phyloP scores from a whole-genome alignment of 1,140 invertebrate genomes.

The Epicauta chinensis region DNA sequence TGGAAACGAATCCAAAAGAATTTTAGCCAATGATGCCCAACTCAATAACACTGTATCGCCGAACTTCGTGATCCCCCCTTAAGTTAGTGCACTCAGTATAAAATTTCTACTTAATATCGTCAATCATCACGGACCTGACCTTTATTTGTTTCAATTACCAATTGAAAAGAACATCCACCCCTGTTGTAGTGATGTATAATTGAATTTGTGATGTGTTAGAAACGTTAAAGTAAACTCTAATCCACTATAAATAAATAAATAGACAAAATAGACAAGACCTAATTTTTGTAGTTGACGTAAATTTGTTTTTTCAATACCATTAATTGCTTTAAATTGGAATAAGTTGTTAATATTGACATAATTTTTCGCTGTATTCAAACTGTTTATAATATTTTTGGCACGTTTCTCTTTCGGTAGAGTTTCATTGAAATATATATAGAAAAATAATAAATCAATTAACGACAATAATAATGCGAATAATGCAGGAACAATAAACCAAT shows the following conservation, averaged over 20 bases:
- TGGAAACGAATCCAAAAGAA: too few relatives aligned
- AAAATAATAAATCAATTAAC: slow-evolving; percentile 70
- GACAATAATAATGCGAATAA: slow-evolving; percentile 76
- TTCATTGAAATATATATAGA: slow-evolving; percentile 75
- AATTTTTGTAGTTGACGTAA: slow-evolving; percentile 61
- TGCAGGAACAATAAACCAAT: slow-evolving; percentile 82
- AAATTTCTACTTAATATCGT: too few relatives aligned
- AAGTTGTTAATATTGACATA: slow-evolving; percentile 55
- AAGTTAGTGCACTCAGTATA: too few relatives aligned
- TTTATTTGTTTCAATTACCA: too few relatives aligned
- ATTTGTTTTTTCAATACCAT: slow-evolving; percentile 52
- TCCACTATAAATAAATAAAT: slow-evolving; percentile 94
- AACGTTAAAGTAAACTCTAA: slow-evolving; percentile 98
- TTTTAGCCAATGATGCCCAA: too few relatives aligned
- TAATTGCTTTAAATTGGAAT: slow-evolving; percentile 58
- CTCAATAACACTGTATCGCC: too few relatives aligned
- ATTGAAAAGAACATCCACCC: slow-evolving; percentile 96
- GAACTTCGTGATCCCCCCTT: too few relatives aligned
- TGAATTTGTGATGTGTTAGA: slow-evolving; percentile 87
- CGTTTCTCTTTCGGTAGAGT: slow-evolving; percentile 73
- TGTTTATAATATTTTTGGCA: slow-evolving; percentile 51
- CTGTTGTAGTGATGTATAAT: slow-evolving; percentile 92
- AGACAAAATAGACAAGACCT: slow-evolving; percentile 88
- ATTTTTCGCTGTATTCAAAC: slow-evolving; percentile 64
- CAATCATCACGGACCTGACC: too few relatives aligned